A percentile compares a stretch with the other conserved stretches of the same genome.
Evolutionary conservation across 2,888 invertebrate genomes (phyloP).

Genomic region (Globia sparganii): DNA sequence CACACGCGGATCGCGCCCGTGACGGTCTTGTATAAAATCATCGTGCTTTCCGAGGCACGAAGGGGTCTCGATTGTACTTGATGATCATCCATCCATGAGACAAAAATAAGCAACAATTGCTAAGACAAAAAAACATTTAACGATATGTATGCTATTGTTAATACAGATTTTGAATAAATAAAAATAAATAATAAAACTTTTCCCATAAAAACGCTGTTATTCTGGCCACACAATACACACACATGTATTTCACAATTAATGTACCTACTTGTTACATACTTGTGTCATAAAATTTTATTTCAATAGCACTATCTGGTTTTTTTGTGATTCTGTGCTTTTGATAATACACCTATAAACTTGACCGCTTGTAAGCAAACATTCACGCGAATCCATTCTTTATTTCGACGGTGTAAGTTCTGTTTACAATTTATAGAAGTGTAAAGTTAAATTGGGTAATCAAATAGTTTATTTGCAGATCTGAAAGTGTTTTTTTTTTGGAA

Average conservation of each 20-base stretch:
- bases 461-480: slow-evolving; percentile 11
- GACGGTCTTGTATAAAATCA: not conserved
- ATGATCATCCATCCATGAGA: not conserved
- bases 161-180: too few relatives aligned
- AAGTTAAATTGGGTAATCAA: slow-evolving; percentile 4
- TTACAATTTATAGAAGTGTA: not conserved
- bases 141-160: too few relatives aligned
- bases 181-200: too few relatives aligned
- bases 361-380: not conserved
- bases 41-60: not conserved
- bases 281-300: slow-evolving; percentile 54
- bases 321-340: slow-evolving; percentile 56
- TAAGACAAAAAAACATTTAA: too few relatives aligned
- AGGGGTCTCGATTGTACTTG: not conserved
- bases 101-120: too few relatives aligned
- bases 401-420: not conserved
- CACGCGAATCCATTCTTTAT: slow-evolving; percentile 19
- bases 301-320: slow-evolving; percentile 53
- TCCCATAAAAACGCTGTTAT: not conserved
- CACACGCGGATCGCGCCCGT: not conserved
- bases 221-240: slow-evolving; percentile 38
- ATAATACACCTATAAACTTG: slow-evolving; percentile 8
- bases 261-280: slow-evolving; percentile 38
- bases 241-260: slow-evolving; percentile 30
- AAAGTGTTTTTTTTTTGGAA: slow-evolving; percentile 42